phyloP scores from a whole-genome alignment of 2,113 vertebrate species.

The Lepus americanus region DNA sequence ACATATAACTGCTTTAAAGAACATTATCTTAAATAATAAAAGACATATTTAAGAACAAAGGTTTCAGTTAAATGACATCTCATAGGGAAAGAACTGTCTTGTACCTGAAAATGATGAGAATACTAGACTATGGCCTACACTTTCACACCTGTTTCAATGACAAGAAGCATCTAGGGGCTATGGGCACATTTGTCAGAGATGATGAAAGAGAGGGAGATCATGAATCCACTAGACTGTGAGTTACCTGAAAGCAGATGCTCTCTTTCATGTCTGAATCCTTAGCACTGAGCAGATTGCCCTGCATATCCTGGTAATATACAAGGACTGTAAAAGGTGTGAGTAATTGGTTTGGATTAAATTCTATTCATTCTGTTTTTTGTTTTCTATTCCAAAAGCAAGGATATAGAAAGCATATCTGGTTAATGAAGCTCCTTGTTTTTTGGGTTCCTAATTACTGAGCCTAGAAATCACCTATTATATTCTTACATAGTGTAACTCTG shows the following conservation, averaged over 20 bases:
- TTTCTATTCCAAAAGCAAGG: not conserved
- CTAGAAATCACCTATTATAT: not conserved
- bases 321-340: not conserved
- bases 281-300: not conserved
- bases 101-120: not conserved
- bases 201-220: not conserved
- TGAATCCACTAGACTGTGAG: not conserved
- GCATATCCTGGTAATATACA: not conserved
- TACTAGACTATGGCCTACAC: not conserved
- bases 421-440: not conserved
- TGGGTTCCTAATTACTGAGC: slow-evolving; percentile 38
- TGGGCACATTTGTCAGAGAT: not conserved
- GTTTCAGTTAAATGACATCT: not conserved
- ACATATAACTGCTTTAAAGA: not conserved
- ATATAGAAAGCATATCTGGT: not conserved
- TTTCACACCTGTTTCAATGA: not conserved
- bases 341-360: not conserved
- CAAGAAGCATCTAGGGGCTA: not conserved
- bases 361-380: not conserved
- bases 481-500: not conserved
- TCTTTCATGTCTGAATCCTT: slow-evolving; percentile 11
- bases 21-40: slow-evolving; percentile 29
- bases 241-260: not conserved
- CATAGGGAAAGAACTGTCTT: not conserved
- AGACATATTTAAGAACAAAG: not conserved